phyloP scores from a whole-genome alignment of 2,113 vertebrate genomes.

The Odocoileus virginianus region DNA sequence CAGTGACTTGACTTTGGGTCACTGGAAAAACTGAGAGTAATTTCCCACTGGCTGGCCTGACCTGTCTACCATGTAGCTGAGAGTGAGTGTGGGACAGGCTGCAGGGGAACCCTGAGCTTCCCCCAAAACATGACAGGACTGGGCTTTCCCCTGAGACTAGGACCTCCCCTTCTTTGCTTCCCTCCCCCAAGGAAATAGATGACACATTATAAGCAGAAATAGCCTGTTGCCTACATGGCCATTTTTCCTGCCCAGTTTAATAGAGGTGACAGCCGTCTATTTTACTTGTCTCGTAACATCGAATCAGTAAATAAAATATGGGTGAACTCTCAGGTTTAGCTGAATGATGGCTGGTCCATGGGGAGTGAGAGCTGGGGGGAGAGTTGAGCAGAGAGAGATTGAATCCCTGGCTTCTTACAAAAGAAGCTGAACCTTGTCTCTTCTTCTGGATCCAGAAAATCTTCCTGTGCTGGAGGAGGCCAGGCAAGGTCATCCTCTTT shows the following conservation, averaged over 20 bases:
- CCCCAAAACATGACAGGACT: not conserved
- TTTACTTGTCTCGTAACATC: constrained; percentile 73
- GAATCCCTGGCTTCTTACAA: not conserved
- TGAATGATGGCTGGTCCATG: constrained; percentile 72
- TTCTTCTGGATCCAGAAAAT: not conserved
- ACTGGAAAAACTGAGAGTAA: not conserved
- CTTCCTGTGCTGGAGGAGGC: not conserved
- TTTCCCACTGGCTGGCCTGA: not conserved
- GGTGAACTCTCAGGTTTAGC: constrained; percentile 76
- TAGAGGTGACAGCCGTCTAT: constrained; percentile 79
- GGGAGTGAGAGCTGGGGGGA: constrained; percentile 61
- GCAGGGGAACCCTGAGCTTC: not conserved
- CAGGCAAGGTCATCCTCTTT: not conserved
- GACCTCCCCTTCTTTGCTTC: not conserved
- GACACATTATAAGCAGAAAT: constrained; percentile 29
- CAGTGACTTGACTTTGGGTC: not conserved
- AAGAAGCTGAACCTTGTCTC: not conserved
- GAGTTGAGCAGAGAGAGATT: not conserved
- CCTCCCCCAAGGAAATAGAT: constrained; percentile 22
- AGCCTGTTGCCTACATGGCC: constrained; percentile 64
- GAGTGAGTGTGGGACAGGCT: not conserved
- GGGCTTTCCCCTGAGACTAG: not conserved
- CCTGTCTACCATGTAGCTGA: not conserved
- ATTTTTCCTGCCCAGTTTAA: constrained; percentile 74
- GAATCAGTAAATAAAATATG: constrained; percentile 82